Percentiles rank a stretch among this genome's conserved stretches.
Evolutionary conservation across 2,888 invertebrate genomes (phyloP).

Genomic region (Cordilura impudica): DNA sequence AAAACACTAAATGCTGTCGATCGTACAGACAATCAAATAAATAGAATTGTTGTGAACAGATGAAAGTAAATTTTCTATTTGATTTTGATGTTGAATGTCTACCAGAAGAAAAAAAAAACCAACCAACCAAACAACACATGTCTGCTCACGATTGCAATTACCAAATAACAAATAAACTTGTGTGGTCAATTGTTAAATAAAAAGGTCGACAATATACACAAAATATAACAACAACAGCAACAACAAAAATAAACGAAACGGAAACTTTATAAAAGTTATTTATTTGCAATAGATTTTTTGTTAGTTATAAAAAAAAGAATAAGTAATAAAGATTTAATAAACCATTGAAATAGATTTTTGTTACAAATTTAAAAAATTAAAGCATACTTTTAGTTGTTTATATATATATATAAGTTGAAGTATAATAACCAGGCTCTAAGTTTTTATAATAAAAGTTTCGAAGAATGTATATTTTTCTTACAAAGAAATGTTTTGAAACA

Average conservation of each 20-base stretch:
- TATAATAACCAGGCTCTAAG: too few species aligned
- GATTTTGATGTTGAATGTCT: slow-evolving; percentile 43
- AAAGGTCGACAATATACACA: background rate
- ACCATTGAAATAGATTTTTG: background rate
- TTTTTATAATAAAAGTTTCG: too few species aligned
- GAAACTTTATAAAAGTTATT: background rate
- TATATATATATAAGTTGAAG: too few species aligned
- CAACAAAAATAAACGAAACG: background rate
- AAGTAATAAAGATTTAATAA: slow-evolving; percentile 10
- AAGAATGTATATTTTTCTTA: too few species aligned
- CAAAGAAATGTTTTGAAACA: too few species aligned
- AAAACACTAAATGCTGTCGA: slow-evolving; percentile 26
- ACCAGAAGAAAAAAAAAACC: slow-evolving; percentile 4
- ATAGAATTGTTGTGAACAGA: slow-evolving; percentile 41
- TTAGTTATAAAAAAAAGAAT: background rate
- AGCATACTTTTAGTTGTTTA: slow-evolving; percentile 44
- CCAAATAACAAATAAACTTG: slow-evolving; percentile 56
- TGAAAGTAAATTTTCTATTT: slow-evolving; percentile 61
- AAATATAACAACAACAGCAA: background rate
- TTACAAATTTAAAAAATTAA: slow-evolving; percentile 7
- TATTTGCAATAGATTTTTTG: background rate
- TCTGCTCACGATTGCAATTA: slow-evolving; percentile 58
- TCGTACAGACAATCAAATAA: slow-evolving; percentile 17
- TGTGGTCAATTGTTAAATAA: slow-evolving; percentile 52
- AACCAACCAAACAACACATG: slow-evolving; percentile 38